phyloP scores from a whole-genome alignment of 2,797 vertebrate genomes.

The Babyrousa celebensis region DNA sequence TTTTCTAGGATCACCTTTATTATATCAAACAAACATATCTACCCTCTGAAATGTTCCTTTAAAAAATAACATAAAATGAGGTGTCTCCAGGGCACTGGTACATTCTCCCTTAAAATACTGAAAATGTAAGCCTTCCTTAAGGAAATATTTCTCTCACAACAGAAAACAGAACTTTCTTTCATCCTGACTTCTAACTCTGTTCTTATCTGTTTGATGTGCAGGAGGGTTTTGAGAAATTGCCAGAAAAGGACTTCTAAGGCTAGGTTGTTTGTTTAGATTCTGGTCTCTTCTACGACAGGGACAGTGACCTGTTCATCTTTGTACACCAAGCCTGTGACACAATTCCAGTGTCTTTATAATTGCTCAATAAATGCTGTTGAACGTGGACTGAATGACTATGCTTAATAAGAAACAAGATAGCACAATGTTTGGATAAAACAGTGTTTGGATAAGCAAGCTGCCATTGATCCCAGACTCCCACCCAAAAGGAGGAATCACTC shows the following conservation, averaged over 20 bases:
- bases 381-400: neutral
- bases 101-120: conserved; percentile 13
- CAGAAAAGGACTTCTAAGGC: conserved; percentile 1
- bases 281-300: neutral
- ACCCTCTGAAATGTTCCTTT: neutral
- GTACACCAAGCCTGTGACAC: neutral
- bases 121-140: conserved; percentile 18
- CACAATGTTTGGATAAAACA: neutral
- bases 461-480: neutral
- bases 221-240: neutral
- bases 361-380: neutral
- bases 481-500: neutral
- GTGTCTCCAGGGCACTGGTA: neutral
- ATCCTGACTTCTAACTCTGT: neutral
- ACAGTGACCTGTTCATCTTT: conserved; percentile 22
- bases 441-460: neutral
- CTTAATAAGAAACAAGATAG: conserved; percentile 13
- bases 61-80: neutral
- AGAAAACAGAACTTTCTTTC: conserved; percentile 67
- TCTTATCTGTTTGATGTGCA: conserved; percentile 15
- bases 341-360: neutral
- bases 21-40: neutral
- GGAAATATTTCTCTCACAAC: conserved; percentile 4
- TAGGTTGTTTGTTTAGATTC: neutral
- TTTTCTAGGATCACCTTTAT: neutral